Evolutionary conservation across 1,140 invertebrate species (phyloP).

Genomic region (Micrasema minimum): DNA sequence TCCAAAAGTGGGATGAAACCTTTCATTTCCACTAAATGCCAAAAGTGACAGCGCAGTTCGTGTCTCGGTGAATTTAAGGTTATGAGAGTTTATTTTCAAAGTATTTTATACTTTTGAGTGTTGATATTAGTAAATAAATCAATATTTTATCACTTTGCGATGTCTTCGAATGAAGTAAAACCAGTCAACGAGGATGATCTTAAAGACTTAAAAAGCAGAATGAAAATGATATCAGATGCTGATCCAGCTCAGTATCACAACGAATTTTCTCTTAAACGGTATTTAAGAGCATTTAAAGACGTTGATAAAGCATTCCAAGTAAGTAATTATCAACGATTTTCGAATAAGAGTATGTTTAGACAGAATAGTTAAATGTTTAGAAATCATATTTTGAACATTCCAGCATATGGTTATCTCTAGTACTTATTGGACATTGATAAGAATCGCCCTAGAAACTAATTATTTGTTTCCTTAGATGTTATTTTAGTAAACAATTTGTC

Average conservation of each 20-base stretch:
- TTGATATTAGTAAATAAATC: no score
- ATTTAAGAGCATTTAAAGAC: conserved; percentile 76
- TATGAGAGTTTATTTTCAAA: conserved; percentile 17
- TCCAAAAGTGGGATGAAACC: conserved; percentile 27
- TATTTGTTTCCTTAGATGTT: no score
- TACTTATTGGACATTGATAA: conserved; percentile 22
- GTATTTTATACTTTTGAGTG: conserved; percentile 13
- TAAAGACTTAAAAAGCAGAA: conserved; percentile 73
- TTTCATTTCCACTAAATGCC: conserved; percentile 44
- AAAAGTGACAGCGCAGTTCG: conserved; percentile 50
- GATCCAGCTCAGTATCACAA: conserved; percentile 78
- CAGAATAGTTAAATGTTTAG: conserved; percentile 1
- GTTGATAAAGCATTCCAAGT: conserved; percentile 79
- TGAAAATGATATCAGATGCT: conserved; percentile 76
- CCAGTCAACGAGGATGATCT: conserved; percentile 72
- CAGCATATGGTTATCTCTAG: conserved; percentile 16
- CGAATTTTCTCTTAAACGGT: conserved; percentile 75
- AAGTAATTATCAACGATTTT: conserved; percentile 47
- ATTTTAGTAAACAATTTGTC: no score
- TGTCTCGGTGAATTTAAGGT: conserved; percentile 41
- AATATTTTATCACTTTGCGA: conserved; percentile 3
- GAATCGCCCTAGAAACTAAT: background rate
- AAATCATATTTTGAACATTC: background rate
- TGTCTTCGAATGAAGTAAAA: conserved; percentile 53
- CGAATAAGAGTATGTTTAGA: background rate